Evolutionary conservation across 2,113 vertebrate species (phyloP).

Genomic region (Bungarus multicinctus): DNA sequence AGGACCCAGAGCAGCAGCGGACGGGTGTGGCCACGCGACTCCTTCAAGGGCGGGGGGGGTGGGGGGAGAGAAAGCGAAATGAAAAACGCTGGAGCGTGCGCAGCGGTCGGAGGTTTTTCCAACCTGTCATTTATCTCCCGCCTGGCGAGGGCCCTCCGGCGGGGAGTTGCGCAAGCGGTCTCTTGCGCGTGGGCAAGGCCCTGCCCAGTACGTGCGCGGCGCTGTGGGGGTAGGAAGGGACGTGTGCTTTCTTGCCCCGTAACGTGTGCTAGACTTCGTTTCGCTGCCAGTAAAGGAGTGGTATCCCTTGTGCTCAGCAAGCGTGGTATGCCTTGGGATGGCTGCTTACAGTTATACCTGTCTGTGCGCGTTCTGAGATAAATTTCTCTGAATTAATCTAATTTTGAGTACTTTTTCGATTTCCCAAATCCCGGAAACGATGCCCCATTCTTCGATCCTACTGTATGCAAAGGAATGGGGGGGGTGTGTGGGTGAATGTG

Average conservation of each 20-base stretch:
- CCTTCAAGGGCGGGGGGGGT: constrained; percentile 53
- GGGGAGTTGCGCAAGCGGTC: neutral
- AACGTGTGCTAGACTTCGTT: neutral
- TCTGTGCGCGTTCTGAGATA: neutral
- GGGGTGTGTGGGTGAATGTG: too few relatives aligned
- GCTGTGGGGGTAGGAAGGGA: neutral
- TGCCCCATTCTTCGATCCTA: neutral
- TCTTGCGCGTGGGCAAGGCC: constrained; percentile 5
- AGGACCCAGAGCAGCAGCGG: constrained; percentile 38
- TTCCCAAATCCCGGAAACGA: neutral
- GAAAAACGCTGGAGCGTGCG: neutral
- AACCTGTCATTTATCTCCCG: neutral
- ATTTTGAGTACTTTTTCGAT: neutral
- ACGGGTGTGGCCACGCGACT: constrained; percentile 42
- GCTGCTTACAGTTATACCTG: neutral
- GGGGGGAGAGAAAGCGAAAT: too few relatives aligned
- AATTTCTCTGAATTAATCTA: neutral
- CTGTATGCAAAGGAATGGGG: neutral
- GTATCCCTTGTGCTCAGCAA: neutral
- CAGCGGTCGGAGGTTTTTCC: neutral
- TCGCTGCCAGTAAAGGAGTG: neutral
- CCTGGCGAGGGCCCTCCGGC: neutral
- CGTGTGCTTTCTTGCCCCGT: neutral
- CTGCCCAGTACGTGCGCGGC: neutral
- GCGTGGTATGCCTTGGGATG: neutral